Evolutionary conservation across 2,113 vertebrate species (phyloP), one percentile per base, ranked within the genome.

Genomic region (Phoxinus phoxinus): DNA sequence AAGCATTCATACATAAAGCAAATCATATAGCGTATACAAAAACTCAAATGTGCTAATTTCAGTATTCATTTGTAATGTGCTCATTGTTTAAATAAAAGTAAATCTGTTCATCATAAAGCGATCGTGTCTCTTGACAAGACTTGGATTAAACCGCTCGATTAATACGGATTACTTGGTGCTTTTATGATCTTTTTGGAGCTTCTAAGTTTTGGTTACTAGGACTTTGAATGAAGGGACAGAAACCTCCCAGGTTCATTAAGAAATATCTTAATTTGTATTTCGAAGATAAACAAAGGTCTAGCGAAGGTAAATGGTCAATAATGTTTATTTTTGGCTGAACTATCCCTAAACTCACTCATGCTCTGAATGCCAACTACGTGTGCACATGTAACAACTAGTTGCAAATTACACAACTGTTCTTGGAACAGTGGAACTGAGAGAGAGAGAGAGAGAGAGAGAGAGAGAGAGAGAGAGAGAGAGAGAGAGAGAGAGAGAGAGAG

Each of bases 401-500:
- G 53, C 73, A 76, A 76, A 76, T 79, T 79, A 61, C 32, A 25
- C 77, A 44, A 79, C 32, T 37, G 77, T 79, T 61, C 10, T 37
- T 81, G 59, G 41, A 81, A 44, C 32, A 65, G 13, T 41, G 51
- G 32, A 84, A 13, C 13, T 17, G 19, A 25, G 23, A 25, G 41
- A 76, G 41, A 12, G 73, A 75, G 72, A 37, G 69, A 37, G 69
- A 72, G 30, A 72, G 69, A 37, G 30, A n/a, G 17, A 44, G 37
- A 48, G 37, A 74, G 37, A 46, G 72, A 74, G 72, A 37, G 69
- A 37, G 69, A 72, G 32, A 73, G 69, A 41, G 32, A 44, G 37
- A 44, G 37, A 73, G 71, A 73, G 71, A 73, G 71, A 73, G 71
- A 73, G 71, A 73, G 35, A 44, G 71, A 84, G 27, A 44, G 83